Base-by-base conservation (phyloP, 2,888 invertebrate species). In the Synanthedon vespiformis region DNA sequence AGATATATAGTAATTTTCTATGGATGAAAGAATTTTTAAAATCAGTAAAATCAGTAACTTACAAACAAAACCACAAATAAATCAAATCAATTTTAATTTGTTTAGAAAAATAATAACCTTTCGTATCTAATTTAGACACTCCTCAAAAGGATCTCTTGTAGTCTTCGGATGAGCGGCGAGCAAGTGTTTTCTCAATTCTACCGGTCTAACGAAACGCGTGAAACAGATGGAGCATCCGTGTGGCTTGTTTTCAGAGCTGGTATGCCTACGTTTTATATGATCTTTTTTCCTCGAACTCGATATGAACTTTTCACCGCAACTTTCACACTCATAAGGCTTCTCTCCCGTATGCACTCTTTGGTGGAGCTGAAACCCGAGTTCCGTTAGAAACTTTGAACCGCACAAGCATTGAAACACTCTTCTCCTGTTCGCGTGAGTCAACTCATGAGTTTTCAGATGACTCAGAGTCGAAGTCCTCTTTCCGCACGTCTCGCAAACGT, bases 231-330 rank as follows among this genome's bases (percentile, higher is more conserved):
- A 67, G 44, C 88, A 88, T 0, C 60, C 71, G 44, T 84, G 80
- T 0, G 73, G 67, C 63, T 77, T 69, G 1, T 78, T 76, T 18
- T 68, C 68, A 0, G 63, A 54, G 12, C 67, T 69, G 52, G 68
- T 72, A 49, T 86, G 84, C 13, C 70, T 66, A n/a, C 85, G 58
- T 54, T 83, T 84, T 0, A 79, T 61, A 49, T 86, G 86, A 50
- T 86, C 86, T 12, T 77, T 44, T 3, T 84, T 62, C 51, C 85
- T 63, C 0, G 85, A 85, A 11, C 85, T 68, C 0, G 85, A 85
- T 0, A 85, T 67, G 55, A 85, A 86, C 12, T 69, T 62, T 0
- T 83, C 81, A 0, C 77, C 81, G 44, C 85, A 86, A 1, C 73
- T 65, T 0, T 60, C 56, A 40, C 85, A 85, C 47, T 73, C 67